Conservation (phyloP, 2,888 invertebrate species). For the Tenthredo distinguenda region DNA sequence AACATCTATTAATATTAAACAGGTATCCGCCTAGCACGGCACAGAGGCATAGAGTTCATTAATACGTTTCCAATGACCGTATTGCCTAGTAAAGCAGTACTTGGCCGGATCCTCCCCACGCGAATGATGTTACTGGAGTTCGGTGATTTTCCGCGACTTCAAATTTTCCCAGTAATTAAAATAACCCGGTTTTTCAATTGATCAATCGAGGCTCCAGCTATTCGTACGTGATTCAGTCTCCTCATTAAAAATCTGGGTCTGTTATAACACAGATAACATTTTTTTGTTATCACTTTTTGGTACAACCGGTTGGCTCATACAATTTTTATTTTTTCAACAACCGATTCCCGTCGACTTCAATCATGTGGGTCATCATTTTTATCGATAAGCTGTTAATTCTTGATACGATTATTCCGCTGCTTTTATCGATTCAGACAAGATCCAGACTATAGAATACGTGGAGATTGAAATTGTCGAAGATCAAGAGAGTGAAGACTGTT, state of each 20-base stretch:
- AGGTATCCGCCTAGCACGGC: constrained; percentile 6
- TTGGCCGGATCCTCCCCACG: neutral
- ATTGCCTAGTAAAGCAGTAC: neutral
- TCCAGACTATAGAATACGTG: neutral
- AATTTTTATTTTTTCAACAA: neutral
- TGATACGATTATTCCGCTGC: neutral
- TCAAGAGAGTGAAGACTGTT: neutral
- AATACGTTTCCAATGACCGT: constrained; percentile 32
- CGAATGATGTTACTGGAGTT: neutral
- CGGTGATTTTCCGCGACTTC: neutral
- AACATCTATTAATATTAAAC: constrained; percentile 49
- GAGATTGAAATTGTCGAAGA: neutral
- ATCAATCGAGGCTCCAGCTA: neutral
- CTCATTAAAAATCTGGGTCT: too few species aligned
- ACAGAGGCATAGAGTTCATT: constrained; percentile 4
- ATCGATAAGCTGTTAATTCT: neutral
- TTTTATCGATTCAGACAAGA: neutral
- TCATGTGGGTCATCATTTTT: neutral
- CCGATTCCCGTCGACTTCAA: neutral
- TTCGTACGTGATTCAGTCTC: too few species aligned
- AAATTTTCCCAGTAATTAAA: neutral
- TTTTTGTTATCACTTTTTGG: too few species aligned
- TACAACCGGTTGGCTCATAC: too few species aligned
- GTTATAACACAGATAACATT: too few species aligned
- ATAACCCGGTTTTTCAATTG: neutral